phyloP scores from a whole-genome alignment of 1,140 invertebrate genomes.

The Leptinotarsa defecta region DNA sequence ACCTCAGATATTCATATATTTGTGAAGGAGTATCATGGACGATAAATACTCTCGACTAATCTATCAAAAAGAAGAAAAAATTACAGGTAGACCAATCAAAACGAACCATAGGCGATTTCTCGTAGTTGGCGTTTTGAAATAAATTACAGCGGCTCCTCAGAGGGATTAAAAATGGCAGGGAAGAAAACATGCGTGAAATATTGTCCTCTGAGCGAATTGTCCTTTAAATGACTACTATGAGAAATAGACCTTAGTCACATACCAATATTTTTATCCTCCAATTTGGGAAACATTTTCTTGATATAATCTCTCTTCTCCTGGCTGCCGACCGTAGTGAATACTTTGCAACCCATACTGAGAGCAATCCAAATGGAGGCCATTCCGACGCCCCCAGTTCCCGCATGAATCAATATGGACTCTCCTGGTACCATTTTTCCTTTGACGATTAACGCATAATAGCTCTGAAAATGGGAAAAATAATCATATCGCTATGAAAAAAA shows the following conservation, averaged over 20 bases:
- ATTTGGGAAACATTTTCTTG: constrained; percentile 79
- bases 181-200: no score
- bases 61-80: no score
- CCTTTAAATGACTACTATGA: no score
- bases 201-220: no score
- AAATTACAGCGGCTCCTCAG: no score
- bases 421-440: constrained; percentile 62
- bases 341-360: constrained; percentile 79
- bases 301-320: constrained; percentile 88
- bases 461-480: constrained; percentile 11
- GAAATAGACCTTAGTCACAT: background rate
- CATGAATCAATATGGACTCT: constrained; percentile 89
- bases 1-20: no score
- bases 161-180: no score
- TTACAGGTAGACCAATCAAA: no score
- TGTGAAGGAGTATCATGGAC: no score
- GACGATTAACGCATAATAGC: constrained; percentile 30
- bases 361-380: constrained; percentile 93
- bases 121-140: no score
- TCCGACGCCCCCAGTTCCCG: constrained; percentile 93
- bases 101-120: no score
- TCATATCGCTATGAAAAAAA: background rate
- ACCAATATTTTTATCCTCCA: constrained; percentile 76
- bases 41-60: no score
- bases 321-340: constrained; percentile 88